A percentile compares a stretch with the other conserved stretches of the same genome.
Conservation (phyloP, 1,140 invertebrate species). For the Apis cerana region DNA sequence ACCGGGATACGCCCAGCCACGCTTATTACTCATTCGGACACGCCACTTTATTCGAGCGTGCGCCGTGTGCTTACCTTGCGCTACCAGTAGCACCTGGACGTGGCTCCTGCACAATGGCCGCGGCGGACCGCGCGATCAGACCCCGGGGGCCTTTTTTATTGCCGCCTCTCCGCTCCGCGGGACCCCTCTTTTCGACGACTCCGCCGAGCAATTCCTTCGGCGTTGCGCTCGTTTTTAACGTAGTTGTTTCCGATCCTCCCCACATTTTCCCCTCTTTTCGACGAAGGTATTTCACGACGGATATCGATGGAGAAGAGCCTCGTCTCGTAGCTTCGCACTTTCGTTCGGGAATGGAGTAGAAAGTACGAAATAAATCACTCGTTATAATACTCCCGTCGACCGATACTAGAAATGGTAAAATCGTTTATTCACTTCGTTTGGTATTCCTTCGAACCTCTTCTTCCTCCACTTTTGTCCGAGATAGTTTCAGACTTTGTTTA, state of each 20-base stretch:
- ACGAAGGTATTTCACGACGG: neutral
- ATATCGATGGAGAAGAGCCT: neutral
- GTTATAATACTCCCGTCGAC: too few relatives aligned
- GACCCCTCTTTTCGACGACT: slow-evolving; percentile 36
- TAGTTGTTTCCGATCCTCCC: neutral
- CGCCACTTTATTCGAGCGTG: slow-evolving; percentile 76
- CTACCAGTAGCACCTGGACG: slow-evolving; percentile 61
- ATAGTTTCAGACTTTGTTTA: too few relatives aligned
- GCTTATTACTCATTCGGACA: slow-evolving; percentile 78
- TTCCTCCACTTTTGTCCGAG: too few relatives aligned
- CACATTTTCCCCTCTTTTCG: neutral
- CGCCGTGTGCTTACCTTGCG: slow-evolving; percentile 63
- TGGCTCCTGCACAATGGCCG: slow-evolving; percentile 56
- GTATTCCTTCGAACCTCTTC: too few relatives aligned
- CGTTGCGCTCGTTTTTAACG: neutral
- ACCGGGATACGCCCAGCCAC: slow-evolving; percentile 77
- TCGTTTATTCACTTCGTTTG: too few relatives aligned
- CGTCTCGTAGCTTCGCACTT: neutral
- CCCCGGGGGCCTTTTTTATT: slow-evolving; percentile 61
- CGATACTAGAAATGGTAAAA: too few relatives aligned
- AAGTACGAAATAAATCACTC: too few relatives aligned
- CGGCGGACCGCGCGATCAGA: slow-evolving; percentile 48
- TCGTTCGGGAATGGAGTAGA: too few relatives aligned
- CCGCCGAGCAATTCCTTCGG: neutral
- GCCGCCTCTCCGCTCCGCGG: slow-evolving; percentile 39